Evolutionary conservation across 2,888 invertebrate species (phyloP).

Genomic region (Lutraria lutraria): DNA sequence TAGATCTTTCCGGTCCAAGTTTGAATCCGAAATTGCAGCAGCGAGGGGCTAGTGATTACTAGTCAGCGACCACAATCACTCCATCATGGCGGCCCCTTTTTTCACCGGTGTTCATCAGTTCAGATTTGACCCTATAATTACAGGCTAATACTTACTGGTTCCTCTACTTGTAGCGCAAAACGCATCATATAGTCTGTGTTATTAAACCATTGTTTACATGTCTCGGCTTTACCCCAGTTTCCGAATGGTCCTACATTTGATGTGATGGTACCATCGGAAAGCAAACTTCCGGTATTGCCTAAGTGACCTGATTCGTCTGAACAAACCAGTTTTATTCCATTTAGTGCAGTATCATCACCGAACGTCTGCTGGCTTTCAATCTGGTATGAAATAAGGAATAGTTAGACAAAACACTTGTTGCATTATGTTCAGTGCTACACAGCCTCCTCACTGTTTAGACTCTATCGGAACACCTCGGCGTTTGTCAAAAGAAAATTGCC

Average conservation of each 20-base stretch:
- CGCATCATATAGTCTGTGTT: constrained; percentile 28
- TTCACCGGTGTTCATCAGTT: too few relatives aligned
- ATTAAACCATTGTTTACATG: constrained; percentile 30
- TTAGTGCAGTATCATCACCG: constrained; percentile 32
- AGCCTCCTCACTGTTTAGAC: too few relatives aligned
- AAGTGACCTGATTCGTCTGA: constrained; percentile 18
- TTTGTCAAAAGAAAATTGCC: too few relatives aligned
- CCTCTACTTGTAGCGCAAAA: constrained; percentile 55
- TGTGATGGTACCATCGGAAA: background rate
- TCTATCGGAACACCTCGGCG: too few relatives aligned
- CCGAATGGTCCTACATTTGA: constrained; percentile 55
- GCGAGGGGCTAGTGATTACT: too few relatives aligned
- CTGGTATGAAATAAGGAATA: background rate
- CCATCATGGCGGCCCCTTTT: too few relatives aligned
- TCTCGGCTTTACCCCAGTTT: constrained; percentile 31
- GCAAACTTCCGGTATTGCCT: background rate
- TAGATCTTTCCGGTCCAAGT: too few relatives aligned
- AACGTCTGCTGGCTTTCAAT: background rate
- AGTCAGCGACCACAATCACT: too few relatives aligned
- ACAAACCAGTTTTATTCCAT: constrained; percentile 21
- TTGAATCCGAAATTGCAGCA: too few relatives aligned
- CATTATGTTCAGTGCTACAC: too few relatives aligned
- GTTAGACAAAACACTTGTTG: background rate
- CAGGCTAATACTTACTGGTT: constrained; percentile 12
- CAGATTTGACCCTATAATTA: background rate